phyloP scores from a whole-genome alignment of 2,888 invertebrate species.

The Drosophila anomalipes region DNA sequence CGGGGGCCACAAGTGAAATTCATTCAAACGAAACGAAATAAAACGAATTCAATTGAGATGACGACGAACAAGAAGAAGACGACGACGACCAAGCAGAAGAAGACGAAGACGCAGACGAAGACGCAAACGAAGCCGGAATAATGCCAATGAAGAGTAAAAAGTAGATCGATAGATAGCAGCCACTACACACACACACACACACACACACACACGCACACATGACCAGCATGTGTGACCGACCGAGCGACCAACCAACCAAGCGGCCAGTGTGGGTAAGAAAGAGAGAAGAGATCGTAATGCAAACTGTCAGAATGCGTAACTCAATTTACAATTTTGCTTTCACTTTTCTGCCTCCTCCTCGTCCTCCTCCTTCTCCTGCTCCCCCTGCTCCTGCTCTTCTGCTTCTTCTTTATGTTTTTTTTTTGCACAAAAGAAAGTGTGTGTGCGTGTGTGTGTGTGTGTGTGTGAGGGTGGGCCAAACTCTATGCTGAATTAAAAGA shows the following conservation, averaged over 20 bases:
- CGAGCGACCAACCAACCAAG: slow-evolving; percentile 14
- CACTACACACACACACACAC: slow-evolving; percentile 38
- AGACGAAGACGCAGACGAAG: slow-evolving; percentile 26
- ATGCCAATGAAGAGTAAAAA: slow-evolving; percentile 82
- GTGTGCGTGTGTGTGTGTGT: slow-evolving; percentile 25
- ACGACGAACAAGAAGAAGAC: slow-evolving; percentile 49
- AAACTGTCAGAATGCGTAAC: slow-evolving; percentile 83
- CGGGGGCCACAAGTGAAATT: slow-evolving; percentile 67
- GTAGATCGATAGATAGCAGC: slow-evolving; percentile 80
- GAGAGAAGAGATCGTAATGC: slow-evolving; percentile 77
- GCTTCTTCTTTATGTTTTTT: slow-evolving; percentile 18
- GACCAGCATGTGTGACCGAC: slow-evolving; percentile 65
- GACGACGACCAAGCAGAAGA: slow-evolving; percentile 8
- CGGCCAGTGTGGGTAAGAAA: slow-evolving; percentile 3
- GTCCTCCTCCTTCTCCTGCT: neutral
- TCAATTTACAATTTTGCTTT: slow-evolving; percentile 80
- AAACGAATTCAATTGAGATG: slow-evolving; percentile 82
- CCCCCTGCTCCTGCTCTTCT: neutral
- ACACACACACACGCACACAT: slow-evolving; percentile 37
- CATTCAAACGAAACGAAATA: slow-evolving; percentile 82
- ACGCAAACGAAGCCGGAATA: slow-evolving; percentile 60
- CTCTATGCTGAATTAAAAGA: slow-evolving; percentile 76
- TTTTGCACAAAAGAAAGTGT: slow-evolving; percentile 74
- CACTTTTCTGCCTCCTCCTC: slow-evolving; percentile 47
- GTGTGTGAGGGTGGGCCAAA: slow-evolving; percentile 32